Conservation (phyloP, 2,797 vertebrate species). For the Chiroxiphia lanceolata region DNA sequence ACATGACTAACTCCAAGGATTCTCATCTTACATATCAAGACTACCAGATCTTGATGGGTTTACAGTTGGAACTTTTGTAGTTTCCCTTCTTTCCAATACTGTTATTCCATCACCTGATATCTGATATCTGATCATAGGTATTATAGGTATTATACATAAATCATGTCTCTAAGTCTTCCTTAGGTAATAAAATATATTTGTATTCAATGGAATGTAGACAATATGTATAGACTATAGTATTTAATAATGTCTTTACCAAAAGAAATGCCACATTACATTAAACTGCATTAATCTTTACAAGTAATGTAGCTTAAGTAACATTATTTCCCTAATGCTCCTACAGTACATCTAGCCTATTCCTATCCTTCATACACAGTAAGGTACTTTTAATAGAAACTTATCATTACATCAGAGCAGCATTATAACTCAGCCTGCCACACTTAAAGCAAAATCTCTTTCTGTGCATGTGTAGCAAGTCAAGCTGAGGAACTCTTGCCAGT, state of each 20-base stretch:
- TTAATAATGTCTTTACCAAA: background rate
- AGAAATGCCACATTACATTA: background rate
- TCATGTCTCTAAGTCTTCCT: background rate
- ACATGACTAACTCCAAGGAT: background rate
- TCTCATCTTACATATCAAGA: background rate
- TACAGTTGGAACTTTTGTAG: background rate
- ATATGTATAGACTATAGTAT: background rate
- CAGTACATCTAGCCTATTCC: background rate
- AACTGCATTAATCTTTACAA: background rate
- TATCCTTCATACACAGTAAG: background rate
- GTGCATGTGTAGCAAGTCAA: background rate
- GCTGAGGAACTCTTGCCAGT: background rate
- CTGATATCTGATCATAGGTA: background rate
- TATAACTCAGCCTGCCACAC: background rate
- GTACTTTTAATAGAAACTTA: background rate
- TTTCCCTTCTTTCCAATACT: background rate
- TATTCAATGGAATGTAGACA: background rate
- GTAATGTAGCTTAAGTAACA: background rate
- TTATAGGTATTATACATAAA: background rate
- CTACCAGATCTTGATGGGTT: background rate
- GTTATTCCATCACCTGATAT: background rate
- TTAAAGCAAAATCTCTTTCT: background rate
- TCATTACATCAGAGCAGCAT: background rate
- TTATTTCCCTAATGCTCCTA: background rate
- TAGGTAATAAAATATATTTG: background rate